Evolutionary conservation across 2,888 invertebrate species (phyloP), one percentile per base, ranked within the genome.

Genomic region (Metacarcinus magister): DNA sequence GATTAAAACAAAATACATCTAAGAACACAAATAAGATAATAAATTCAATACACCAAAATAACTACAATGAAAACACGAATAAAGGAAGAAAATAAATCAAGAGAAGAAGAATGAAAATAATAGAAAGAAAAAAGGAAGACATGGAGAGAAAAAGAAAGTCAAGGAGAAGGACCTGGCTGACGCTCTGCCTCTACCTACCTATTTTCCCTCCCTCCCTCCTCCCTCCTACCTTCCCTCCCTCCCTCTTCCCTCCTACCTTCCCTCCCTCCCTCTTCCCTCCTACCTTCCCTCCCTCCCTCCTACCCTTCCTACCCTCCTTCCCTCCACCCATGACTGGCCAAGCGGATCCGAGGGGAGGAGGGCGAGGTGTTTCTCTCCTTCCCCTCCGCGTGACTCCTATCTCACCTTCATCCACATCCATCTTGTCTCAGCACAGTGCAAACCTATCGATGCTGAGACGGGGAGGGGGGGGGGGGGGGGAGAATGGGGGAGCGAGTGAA

Each of bases 311-410:
- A 32, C 32, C 82, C 82, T 82, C 82, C 32, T 32, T 82, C 82
- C 82, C 32, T 82, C 82, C 32, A 28, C 32, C 82, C 82, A 82
- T 82, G 82, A 82, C 82, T 82, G 82, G 32, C 82, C 82, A 82
- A 82, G 82, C 82, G 82, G 82, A 82, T 32, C 82, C 82, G 32
- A 82, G 82, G 82, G 82, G 32, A 32, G 32, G 13, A 82, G 32
- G 32, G 82, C 23, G 82, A 82, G 82, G 82, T 28, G 82, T 82
- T 82, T 82, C 75, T 82, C 32, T 82, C 82, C 32, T 28, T 7
- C 82, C 82, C 16, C 82, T 82, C 82, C 82, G 7, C 82, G 82
- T 82, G 82, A 82, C 82, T 82, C 82, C 82, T 32, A 82, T 82
- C 82, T 82, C 82, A 82, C 82, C 82, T 82, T 82, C 82, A 32